Conservation (phyloP, 1,140 invertebrate species). For the Drosophila baimaii region DNA sequence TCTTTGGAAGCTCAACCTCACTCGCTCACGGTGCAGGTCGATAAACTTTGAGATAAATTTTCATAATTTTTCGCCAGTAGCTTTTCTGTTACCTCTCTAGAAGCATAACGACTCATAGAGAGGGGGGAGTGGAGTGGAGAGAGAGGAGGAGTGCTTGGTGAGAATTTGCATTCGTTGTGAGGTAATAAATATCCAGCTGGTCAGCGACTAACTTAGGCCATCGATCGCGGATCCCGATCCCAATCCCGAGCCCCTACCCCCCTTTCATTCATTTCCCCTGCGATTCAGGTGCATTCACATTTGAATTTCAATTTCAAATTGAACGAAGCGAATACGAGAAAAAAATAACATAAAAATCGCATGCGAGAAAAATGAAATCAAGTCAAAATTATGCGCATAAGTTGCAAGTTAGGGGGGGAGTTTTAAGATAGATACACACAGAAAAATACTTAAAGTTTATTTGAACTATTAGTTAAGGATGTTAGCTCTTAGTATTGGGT, state of each 20-base stretch:
- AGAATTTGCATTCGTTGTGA: constrained; percentile 75
- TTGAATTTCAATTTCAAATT: constrained; percentile 75
- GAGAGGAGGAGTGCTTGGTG: constrained; percentile 4
- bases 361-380: constrained; percentile 83
- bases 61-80: constrained; percentile 55
- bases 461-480: fast-evolving
- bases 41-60: constrained; percentile 61
- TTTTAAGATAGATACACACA: background rate
- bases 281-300: constrained; percentile 57
- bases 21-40: constrained; percentile 40
- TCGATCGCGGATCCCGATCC: constrained; percentile 60
- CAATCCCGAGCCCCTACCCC: constrained; percentile 2
- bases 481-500: too few species aligned
- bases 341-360: constrained; percentile 54
- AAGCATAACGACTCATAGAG: too few species aligned
- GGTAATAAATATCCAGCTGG: constrained; percentile 80
- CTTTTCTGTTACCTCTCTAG: constrained; percentile 33
- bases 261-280: background rate
- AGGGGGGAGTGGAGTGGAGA: background rate
- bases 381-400: constrained; percentile 82
- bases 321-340: constrained; percentile 61
- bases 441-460: background rate
- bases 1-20: constrained; percentile 46
- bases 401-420: constrained; percentile 35
- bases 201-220: constrained; percentile 49